A percentile compares a stretch with the other conserved stretches of the same genome.
phyloP scores from a whole-genome alignment of 2,888 invertebrate species.

The Lithophane semibrunnea region DNA sequence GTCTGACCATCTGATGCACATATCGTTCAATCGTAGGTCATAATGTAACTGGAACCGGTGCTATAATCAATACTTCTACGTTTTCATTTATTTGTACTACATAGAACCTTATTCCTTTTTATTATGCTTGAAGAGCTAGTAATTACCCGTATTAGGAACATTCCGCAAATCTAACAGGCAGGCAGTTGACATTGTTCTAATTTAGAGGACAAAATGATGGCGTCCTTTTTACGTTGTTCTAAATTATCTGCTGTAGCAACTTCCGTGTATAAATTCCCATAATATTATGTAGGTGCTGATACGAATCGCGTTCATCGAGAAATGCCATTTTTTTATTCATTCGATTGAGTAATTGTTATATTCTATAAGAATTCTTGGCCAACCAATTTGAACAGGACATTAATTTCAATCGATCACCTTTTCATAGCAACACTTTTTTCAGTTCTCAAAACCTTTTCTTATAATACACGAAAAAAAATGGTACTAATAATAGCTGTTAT shows the following conservation, averaged over 20 bases:
- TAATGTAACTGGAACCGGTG: background rate
- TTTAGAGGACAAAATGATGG: background rate
- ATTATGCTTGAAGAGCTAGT: background rate
- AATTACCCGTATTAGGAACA: background rate
- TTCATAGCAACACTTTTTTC: background rate
- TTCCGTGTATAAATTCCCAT: background rate
- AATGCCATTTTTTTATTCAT: background rate
- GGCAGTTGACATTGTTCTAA: slow-evolving; percentile 6
- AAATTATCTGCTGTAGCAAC: background rate
- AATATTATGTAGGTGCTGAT: background rate
- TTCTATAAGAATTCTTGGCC: background rate
- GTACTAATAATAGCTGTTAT: slow-evolving; percentile 5
- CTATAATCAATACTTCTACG: background rate
- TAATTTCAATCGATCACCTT: slow-evolving; percentile 2
- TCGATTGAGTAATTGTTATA: background rate
- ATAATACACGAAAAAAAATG: background rate
- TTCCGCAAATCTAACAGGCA: background rate
- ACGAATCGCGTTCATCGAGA: background rate
- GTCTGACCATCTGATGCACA: slow-evolving; percentile 14
- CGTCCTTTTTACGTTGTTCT: background rate
- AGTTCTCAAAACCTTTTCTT: background rate
- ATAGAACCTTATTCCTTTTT: background rate
- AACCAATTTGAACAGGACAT: background rate
- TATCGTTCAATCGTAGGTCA: slow-evolving; percentile 3
- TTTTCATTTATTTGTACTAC: background rate